Evolutionary conservation across 2,113 vertebrate genomes (phyloP).

Genomic region (Mobula birostris): DNA sequence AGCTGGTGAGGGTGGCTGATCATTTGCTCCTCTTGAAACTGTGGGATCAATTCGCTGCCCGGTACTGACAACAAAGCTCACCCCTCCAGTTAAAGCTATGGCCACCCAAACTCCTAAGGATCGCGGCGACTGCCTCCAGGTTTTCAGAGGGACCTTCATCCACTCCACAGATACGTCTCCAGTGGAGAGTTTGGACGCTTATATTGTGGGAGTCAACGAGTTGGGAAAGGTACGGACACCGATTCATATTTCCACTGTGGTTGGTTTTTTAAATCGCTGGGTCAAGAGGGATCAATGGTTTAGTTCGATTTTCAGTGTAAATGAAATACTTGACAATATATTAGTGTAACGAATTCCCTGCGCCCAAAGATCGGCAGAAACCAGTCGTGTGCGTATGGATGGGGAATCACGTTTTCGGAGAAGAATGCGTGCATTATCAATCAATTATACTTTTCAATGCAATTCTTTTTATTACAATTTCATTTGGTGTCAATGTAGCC

Average conservation of each 20-base stretch:
- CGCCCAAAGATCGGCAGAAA: too few relatives aligned
- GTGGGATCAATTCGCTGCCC: too few relatives aligned
- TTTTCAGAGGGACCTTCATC: constrained; percentile 77
- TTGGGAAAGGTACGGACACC: constrained; percentile 66
- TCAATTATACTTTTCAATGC: too few relatives aligned
- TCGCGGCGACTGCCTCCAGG: constrained; percentile 43
- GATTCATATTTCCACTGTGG: background rate
- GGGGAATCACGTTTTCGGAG: too few relatives aligned
- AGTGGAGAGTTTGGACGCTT: constrained; percentile 62
- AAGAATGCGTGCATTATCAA: too few relatives aligned
- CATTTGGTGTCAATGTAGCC: background rate
- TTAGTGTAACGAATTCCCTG: too few relatives aligned
- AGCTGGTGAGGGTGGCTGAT: too few relatives aligned
- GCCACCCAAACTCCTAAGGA: constrained; percentile 30
- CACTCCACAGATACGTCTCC: constrained; percentile 65
- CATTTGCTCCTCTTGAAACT: too few relatives aligned
- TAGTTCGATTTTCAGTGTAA: background rate
- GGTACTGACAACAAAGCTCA: too few relatives aligned
- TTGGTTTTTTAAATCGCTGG: background rate
- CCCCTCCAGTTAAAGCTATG: background rate
- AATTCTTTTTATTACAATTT: too few relatives aligned
- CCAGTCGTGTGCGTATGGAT: too few relatives aligned
- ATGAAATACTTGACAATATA: too few relatives aligned
- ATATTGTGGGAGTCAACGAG: constrained; percentile 69
- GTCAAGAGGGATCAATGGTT: background rate